Percentiles rank a stretch among this genome's conserved stretches.
Evolutionary conservation across 2,797 vertebrate genomes (phyloP).

Genomic region (Podargus strigoides): DNA sequence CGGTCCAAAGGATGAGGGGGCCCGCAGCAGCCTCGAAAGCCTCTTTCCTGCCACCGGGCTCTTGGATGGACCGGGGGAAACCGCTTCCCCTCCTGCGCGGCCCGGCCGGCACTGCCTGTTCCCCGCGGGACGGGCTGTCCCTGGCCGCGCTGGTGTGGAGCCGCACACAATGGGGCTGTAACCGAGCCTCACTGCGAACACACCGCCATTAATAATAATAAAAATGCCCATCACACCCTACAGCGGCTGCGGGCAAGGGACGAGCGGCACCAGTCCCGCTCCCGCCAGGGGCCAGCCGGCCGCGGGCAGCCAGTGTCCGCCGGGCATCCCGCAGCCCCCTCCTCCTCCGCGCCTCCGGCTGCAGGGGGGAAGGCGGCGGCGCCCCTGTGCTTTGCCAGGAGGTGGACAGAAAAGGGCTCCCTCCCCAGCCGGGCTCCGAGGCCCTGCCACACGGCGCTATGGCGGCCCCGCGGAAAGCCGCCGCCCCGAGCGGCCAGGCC

Average conservation of each 20-base stretch:
- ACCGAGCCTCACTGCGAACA: constrained; percentile 3
- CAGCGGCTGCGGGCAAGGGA: not conserved
- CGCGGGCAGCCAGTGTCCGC: not conserved
- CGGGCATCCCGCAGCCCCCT: not conserved
- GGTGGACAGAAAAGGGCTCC: not conserved
- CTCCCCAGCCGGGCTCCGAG: not conserved
- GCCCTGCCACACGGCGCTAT: not conserved
- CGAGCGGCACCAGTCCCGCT: not conserved
- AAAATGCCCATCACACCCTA: not conserved
- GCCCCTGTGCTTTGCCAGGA: not conserved
- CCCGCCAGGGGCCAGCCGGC: not conserved
- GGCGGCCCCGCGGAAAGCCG: not conserved
- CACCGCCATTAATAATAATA: constrained; percentile 39
- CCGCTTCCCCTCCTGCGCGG: not conserved
- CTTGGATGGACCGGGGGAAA: not conserved
- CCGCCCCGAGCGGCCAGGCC: not conserved
- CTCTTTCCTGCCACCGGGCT: not conserved
- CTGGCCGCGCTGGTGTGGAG: not conserved
- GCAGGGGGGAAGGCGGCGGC: not conserved
- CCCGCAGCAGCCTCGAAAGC: not conserved
- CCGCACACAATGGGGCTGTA: constrained; percentile 34
- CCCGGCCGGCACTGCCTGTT: constrained; percentile 12
- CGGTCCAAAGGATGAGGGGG: constrained; percentile 21
- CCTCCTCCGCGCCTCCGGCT: not conserved
- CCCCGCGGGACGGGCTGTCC: constrained; percentile 30